These are phyloP conservation scores for Atrichornis clamosus DNA, from an alignment of 2,113 vertebrate species.

Conservation along the genomic window DNA sequence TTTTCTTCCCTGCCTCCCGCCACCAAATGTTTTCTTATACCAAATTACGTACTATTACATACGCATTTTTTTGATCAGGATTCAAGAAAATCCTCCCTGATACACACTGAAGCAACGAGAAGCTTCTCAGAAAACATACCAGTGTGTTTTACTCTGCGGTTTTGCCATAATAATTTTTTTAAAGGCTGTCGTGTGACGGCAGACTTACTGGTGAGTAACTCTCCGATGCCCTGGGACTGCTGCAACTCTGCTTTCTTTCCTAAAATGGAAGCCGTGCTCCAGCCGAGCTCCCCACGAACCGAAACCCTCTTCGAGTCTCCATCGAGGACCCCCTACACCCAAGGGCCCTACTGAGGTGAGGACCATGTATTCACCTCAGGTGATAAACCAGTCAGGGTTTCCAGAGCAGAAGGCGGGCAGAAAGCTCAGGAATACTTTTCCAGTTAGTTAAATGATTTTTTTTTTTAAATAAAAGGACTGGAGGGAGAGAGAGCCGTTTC, in stretches of 20 bases:
- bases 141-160: neutral
- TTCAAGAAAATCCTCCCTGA: neutral
- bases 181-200: neutral
- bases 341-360: accelerated
- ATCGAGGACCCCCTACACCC: neutral
- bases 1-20: neutral
- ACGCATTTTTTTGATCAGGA: neutral
- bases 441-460: neutral
- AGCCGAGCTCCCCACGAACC: neutral
- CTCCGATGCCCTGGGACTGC: neutral
- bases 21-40: neutral
- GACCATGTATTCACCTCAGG: accelerated
- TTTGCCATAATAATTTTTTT: neutral
- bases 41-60: neutral
- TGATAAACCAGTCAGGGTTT: neutral
- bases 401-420: neutral
- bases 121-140: neutral
- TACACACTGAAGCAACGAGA: neutral
- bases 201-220: neutral
- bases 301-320: neutral
- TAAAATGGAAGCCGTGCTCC: constrained; percentile 48
- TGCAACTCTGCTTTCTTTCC: neutral
- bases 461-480: too few relatives aligned
- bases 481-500: neutral
- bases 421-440: neutral